A percentile compares a stretch with the other conserved stretches of the same genome.
Conservation (phyloP, 2,797 vertebrate genomes). For the Natrix natrix region DNA sequence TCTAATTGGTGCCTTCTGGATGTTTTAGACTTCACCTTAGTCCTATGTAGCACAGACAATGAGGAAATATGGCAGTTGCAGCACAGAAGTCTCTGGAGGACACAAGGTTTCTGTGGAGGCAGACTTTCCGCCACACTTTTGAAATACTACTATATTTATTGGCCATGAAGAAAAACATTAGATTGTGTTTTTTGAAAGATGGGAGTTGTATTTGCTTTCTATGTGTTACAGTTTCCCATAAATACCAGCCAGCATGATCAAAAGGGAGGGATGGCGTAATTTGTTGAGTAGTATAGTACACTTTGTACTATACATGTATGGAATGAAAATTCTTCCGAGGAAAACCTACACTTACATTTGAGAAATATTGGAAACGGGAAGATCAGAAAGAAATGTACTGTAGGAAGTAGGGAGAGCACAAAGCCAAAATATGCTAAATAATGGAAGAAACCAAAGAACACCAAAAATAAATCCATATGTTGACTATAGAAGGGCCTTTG, state of each 20-base stretch:
- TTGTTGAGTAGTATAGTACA: not conserved
- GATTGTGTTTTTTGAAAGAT: not conserved
- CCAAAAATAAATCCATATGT: not conserved
- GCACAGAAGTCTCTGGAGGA: not conserved
- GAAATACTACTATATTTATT: not conserved
- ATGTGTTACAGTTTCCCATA: not conserved
- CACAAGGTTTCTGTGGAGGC: not conserved
- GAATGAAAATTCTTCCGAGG: not conserved
- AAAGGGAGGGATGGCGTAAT: not conserved
- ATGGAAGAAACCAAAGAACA: not conserved
- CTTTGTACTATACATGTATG: not conserved
- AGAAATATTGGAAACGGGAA: not conserved
- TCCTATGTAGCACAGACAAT: not conserved
- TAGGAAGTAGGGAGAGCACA: not conserved
- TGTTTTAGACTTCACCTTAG: not conserved
- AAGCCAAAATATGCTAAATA: not conserved
- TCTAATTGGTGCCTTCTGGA: not conserved
- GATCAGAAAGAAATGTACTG: not conserved
- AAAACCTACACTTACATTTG: not conserved
- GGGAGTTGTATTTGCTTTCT: not conserved
- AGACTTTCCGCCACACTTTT: not conserved
- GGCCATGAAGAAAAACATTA: not conserved
- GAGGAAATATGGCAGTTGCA: not conserved
- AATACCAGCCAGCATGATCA: not conserved
- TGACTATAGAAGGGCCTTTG: not conserved